Base-by-base conservation (phyloP, 2,113 vertebrate species). In the Dryoscopus gambensis region DNA sequence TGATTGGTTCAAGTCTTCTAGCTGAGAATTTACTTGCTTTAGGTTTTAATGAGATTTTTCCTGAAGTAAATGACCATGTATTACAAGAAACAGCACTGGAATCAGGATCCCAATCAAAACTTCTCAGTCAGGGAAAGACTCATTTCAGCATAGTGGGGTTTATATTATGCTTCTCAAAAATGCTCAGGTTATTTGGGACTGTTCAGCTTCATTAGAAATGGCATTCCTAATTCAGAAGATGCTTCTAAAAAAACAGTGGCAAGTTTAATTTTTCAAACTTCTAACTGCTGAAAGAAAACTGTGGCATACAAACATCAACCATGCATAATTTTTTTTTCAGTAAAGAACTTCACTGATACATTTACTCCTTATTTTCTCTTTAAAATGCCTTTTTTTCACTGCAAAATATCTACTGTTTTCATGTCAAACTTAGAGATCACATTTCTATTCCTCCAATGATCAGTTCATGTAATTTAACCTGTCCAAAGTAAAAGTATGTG, bases 41-140 rank as follows among this genome's bases (percentile, higher is more conserved):
- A 50, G 39, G 12, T 35, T 79, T 91, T 60, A 86, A 44, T 44
- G 44, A 67, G 28, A 22, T 28, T 90, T 90, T 84, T 76, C 12
- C 23, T 76, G 22, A 68, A 56, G 21, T 39, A 55, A 78, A 50
- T 62, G 25, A 13, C 1, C 6, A 1, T 2, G 6, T 1, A 0
- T 30, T 78, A 39, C 21, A 28, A 71, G 52, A 82, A 59, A 40
- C 6, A 20, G 4, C 37, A 16, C 17, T 31, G 28, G 53, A 71
- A 71, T 89, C 30, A 59, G 49, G 35, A 33, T 39, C 47, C 10
- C 7, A 47, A 4, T 31, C 44, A 31, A 73, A 86, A 76, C 35
- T 50, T 82, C 24, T 42, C 49, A 8, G 1, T 9, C 0, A 1
- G 35, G 33, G 23, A 79, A 75, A 55, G 14, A 33, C 4, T 80